phyloP scores from a whole-genome alignment of 2,888 invertebrate genomes.

The Ryuthela nishihirai region DNA sequence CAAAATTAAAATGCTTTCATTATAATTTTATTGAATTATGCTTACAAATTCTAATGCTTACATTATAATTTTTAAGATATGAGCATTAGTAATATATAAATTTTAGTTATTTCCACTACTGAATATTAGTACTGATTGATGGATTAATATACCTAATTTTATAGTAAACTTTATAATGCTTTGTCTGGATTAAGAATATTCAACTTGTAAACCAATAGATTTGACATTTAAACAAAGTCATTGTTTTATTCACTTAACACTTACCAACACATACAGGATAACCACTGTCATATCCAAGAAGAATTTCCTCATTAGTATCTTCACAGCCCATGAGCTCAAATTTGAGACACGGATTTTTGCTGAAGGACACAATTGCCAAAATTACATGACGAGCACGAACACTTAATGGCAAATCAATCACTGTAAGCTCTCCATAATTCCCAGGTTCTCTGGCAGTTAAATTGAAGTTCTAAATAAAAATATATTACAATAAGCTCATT shows the following conservation, averaged over 20 bases:
- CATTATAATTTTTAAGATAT: too few relatives aligned
- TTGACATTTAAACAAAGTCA: background rate
- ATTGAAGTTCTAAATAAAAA: conserved; percentile 66
- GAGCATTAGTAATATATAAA: too few relatives aligned
- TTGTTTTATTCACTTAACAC: background rate
- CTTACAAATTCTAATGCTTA: too few relatives aligned
- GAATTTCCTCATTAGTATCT: conserved; percentile 67
- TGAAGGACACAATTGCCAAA: conserved; percentile 90
- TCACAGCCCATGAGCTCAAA: conserved; percentile 96
- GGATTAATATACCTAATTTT: background rate
- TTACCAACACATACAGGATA: conserved; percentile 85
- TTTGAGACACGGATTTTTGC: conserved; percentile 93
- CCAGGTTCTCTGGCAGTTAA: conserved; percentile 90
- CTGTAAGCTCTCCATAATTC: conserved; percentile 92
- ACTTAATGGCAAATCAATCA: conserved; percentile 90
- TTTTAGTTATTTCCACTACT: too few relatives aligned
- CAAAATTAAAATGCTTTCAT: too few relatives aligned
- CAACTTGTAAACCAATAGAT: too few relatives aligned
- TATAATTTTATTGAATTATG: too few relatives aligned
- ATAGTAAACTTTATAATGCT: background rate
- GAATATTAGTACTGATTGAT: background rate
- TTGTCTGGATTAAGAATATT: too few relatives aligned
- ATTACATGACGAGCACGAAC: conserved; percentile 92
- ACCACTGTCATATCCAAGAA: conserved; percentile 88
- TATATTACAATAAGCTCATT: background rate